Conservation (phyloP, 2,888 invertebrate species). For the Metopia argyrocephala region DNA sequence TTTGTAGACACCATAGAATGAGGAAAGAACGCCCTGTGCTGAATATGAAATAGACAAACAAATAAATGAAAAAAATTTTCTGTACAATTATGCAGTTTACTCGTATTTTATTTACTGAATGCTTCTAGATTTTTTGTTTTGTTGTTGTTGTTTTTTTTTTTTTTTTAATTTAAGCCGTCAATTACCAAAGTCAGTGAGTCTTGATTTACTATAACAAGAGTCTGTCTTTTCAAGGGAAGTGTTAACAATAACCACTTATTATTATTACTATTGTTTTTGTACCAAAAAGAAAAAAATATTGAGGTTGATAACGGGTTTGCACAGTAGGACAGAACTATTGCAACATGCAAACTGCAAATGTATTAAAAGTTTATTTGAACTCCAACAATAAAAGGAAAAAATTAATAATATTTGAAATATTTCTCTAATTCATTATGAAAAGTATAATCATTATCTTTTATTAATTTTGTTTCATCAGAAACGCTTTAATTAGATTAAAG, state of each 20-base stretch:
- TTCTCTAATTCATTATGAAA: too few relatives aligned
- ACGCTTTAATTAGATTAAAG: too few relatives aligned
- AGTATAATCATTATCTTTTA: too few relatives aligned
- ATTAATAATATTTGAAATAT: too few relatives aligned
- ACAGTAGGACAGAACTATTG: constrained; percentile 26
- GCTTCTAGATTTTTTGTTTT: constrained; percentile 30
- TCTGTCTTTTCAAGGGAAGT: constrained; percentile 61
- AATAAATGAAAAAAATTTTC: constrained; percentile 53
- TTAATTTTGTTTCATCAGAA: too few relatives aligned
- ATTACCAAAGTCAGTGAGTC: constrained; percentile 36
- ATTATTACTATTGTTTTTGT: constrained; percentile 56
- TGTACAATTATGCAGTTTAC: neutral
- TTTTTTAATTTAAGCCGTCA: constrained; percentile 24
- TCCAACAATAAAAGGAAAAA: too few relatives aligned
- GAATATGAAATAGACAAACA: constrained; percentile 49
- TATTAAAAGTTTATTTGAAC: too few relatives aligned
- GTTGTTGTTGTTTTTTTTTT: neutral
- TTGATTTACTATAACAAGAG: constrained; percentile 57
- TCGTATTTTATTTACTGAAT: constrained; percentile 4
- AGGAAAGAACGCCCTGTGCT: constrained; percentile 57
- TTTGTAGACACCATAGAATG: constrained; percentile 32
- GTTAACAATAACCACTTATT: constrained; percentile 64
- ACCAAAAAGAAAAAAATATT: constrained; percentile 3
- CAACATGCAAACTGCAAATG: too few relatives aligned
- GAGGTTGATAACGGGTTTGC: neutral